Evolutionary conservation across 2,797 vertebrate species (phyloP).

Genomic region (Lophotriccus pileatus): DNA sequence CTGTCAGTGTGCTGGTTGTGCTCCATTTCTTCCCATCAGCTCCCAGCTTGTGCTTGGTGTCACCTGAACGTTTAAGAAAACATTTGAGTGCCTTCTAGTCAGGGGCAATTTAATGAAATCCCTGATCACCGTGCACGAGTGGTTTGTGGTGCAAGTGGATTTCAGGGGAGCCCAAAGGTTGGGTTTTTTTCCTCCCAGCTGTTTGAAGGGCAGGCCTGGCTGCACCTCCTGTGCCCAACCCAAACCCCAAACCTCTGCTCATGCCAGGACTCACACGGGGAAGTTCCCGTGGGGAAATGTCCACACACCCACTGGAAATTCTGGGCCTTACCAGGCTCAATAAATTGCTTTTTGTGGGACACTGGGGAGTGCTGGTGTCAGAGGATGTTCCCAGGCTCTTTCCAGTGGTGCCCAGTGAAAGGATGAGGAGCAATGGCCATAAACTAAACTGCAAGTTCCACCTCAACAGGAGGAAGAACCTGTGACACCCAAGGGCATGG

Average conservation of each 20-base stretch:
- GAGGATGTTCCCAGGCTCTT: not conserved
- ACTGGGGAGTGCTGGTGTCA: not conserved
- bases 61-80: constrained; percentile 45
- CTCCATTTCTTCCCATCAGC: constrained; percentile 60
- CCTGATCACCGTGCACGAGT: not conserved
- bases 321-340: not conserved
- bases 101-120: not conserved
- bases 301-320: not conserved
- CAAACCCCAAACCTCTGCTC: not conserved
- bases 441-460: not conserved
- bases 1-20: constrained; percentile 49
- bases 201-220: not conserved
- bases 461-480: not conserved
- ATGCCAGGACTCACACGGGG: not conserved
- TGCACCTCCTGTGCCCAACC: not conserved
- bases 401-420: not conserved
- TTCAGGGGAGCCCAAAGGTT: not conserved
- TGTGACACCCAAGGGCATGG: not conserved
- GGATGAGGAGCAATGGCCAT: not conserved
- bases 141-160: not conserved
- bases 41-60: constrained; percentile 45
- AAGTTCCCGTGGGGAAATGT: not conserved
- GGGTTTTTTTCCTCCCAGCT: not conserved
- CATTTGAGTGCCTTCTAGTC: not conserved
- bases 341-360: not conserved